Evolutionary conservation across 1,140 invertebrate genomes (phyloP), one percentile per base, ranked within the genome.

Genomic region (Agrilus planipennis): DNA sequence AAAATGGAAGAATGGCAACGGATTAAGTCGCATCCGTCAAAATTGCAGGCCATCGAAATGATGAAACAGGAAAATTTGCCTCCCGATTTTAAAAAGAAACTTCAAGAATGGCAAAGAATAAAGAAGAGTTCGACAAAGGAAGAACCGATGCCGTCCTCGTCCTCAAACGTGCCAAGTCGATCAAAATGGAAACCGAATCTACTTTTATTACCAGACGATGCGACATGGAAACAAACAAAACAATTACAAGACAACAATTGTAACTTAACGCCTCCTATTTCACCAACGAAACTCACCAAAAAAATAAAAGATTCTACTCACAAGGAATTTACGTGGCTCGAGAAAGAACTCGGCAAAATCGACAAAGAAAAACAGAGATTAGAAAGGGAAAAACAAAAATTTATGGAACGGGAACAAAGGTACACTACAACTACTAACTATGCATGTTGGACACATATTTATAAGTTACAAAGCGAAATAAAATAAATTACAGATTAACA

Each of bases 21-120:
- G 49, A 58, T 61, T 37, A 63, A 57, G 49, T 46, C 37, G 16
- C 52, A 57, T 45, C 48, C 50, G 1, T 19, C 43, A 1, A 42
- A 22, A 2, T 47, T 44, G 18, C 35, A 42, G 34, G 51, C 37
- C n/a, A 39, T 50, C 12, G 52, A 49, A 40, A 49, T 58, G 51
- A 55, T 49, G 21, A 53, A 54, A 20, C 77, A 83, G 47, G 77
- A 81, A 30, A 73, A 80, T 50, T 55, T 85, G 3, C 78, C 80
- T 2, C 72, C 77, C 1, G 81, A 85, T 44, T 87, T 87, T 57
- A 72, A 76, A 25, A 84, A 84, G 61, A 89, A 89, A 58, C 62
- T 89, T 1, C 73, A 81, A 46, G 85, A 89, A 54, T 89, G 84
- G 85, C 77, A 87, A 50, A 73, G 79, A n/a, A 76, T 79, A 50